phyloP scores from a whole-genome alignment of 2,113 vertebrate genomes.

The Desmodus rotundus region DNA sequence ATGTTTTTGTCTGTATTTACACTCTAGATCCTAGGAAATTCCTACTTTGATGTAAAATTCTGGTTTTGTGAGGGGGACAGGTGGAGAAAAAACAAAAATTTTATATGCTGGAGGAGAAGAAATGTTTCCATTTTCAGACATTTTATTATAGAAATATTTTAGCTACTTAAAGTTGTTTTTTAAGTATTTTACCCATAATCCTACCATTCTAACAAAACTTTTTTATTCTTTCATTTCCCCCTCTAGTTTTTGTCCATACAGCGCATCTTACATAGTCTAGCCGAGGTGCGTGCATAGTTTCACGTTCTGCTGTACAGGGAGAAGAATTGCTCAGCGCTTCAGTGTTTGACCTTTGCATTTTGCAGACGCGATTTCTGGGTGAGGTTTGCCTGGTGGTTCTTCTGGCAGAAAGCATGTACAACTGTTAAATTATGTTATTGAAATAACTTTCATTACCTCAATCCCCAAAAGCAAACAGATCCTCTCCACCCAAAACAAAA shows the following conservation, averaged over 20 bases:
- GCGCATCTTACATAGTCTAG: background rate
- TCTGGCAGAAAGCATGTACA: constrained; percentile 54
- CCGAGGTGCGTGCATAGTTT: background rate
- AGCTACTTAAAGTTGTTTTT: background rate
- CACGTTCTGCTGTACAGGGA: background rate
- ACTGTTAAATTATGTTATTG: constrained; percentile 74
- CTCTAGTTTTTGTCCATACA: background rate
- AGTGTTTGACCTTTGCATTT: constrained; percentile 23
- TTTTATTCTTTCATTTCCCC: background rate
- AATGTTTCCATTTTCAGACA: background rate
- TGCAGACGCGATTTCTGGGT: constrained; percentile 51
- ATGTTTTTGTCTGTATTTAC: background rate
- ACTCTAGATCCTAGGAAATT: background rate
- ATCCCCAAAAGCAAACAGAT: constrained; percentile 73
- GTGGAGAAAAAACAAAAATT: background rate
- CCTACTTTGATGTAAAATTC: background rate
- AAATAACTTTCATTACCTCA: constrained; percentile 78
- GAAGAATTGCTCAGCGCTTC: background rate
- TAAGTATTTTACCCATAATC: background rate
- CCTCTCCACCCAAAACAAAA: constrained; percentile 76
- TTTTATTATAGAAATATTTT: background rate
- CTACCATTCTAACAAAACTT: background rate
- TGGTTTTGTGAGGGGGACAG: background rate
- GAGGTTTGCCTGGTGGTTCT: constrained; percentile 46
- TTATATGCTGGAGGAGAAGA: background rate